Conservation (phyloP, 1,140 invertebrate genomes). For the Sminthurides bifidus region DNA sequence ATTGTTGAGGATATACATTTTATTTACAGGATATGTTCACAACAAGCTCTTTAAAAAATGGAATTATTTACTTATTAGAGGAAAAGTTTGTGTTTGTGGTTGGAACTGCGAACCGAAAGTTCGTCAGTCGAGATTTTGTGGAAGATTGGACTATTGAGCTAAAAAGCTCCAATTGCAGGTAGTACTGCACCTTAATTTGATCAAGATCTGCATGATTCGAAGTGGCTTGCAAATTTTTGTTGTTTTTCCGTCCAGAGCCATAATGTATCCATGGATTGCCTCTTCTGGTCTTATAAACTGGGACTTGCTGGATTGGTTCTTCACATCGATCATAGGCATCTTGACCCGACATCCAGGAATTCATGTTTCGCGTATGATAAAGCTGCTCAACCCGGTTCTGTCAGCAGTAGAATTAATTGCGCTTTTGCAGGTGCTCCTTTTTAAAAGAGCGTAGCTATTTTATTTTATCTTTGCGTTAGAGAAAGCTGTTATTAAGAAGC, state of each 20-base stretch:
- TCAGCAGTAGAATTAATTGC: background rate
- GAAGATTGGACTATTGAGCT: background rate
- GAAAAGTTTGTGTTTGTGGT: background rate
- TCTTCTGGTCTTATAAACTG: background rate
- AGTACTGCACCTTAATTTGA: too few relatives aligned
- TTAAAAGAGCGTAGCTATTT: too few relatives aligned
- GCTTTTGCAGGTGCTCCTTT: background rate
- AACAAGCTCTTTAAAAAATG: background rate
- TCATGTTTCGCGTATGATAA: background rate
- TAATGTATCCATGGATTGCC: constrained; percentile 2
- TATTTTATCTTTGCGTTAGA: too few relatives aligned
- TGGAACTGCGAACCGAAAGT: background rate
- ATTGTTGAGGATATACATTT: too few relatives aligned
- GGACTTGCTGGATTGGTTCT: background rate
- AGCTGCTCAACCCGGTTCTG: background rate
- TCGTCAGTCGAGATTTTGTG: background rate
- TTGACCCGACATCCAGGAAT: background rate
- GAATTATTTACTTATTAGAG: background rate
- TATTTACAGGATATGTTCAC: background rate
- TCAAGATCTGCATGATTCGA: too few relatives aligned
- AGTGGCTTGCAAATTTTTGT: too few relatives aligned
- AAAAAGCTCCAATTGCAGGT: too few relatives aligned
- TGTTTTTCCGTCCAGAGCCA: background rate
- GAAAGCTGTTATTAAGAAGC: too few relatives aligned
- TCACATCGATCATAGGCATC: background rate